Evolutionary conservation across 2,113 vertebrate species (phyloP).

Genomic region (Aplodontia rufa): DNA sequence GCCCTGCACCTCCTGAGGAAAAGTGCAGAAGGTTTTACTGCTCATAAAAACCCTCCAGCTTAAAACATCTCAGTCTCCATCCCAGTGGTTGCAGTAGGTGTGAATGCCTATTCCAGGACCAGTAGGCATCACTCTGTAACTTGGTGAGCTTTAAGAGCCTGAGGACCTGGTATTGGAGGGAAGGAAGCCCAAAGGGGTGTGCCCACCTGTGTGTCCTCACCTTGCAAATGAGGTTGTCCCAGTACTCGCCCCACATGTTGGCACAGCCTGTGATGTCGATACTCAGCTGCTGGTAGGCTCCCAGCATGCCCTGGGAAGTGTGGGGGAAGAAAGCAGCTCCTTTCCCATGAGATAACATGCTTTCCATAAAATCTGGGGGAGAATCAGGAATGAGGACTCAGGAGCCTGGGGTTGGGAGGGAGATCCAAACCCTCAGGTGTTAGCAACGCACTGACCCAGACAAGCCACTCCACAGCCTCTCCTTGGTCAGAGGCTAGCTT

Average conservation of each 20-base stretch:
- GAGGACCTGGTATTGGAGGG: not conserved
- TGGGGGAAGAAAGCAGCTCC: conserved; percentile 90
- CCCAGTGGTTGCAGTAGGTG: not conserved
- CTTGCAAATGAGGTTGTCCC: conserved; percentile 90
- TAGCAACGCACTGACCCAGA: not conserved
- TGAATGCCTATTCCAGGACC: not conserved
- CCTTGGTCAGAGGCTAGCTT: not conserved
- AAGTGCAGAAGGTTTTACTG: not conserved
- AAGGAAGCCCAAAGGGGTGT: no score
- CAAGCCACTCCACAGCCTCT: not conserved
- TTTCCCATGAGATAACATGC: conserved; percentile 89
- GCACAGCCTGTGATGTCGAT: conserved; percentile 90
- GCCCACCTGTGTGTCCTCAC: conserved; percentile 71
- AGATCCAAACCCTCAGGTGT: not conserved
- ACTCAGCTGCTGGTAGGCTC: conserved; percentile 86
- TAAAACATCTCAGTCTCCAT: no score
- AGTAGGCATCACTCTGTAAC: not conserved
- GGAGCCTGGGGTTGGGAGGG: not conserved
- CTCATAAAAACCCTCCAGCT: not conserved
- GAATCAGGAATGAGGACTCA: not conserved
- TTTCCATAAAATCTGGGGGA: conserved; percentile 86
- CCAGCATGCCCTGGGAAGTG: conserved; percentile 85
- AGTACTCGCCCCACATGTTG: conserved; percentile 97
- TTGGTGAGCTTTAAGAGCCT: not conserved
- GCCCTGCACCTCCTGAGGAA: not conserved